A percentile compares a stretch with the other conserved stretches of the same genome.
These are phyloP conservation scores for Odontothrips loti DNA, from an alignment of 2,888 invertebrate genomes.

Conservation along the genomic window DNA sequence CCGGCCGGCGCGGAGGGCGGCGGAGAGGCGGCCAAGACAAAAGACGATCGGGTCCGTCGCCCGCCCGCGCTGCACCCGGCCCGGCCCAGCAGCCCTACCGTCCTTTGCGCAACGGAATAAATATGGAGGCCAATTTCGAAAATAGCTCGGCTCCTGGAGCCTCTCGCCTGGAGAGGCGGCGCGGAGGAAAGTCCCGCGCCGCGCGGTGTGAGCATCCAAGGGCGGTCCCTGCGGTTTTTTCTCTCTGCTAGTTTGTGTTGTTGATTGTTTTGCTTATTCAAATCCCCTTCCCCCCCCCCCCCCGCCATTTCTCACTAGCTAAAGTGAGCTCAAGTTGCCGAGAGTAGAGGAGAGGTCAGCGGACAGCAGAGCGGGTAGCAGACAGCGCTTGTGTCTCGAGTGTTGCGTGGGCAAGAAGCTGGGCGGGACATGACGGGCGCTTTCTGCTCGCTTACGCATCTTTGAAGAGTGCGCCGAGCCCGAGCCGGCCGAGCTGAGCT, in stretches of 20 bases:
- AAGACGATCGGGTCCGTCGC: neutral
- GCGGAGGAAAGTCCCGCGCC: neutral
- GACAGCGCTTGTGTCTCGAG: too few species aligned
- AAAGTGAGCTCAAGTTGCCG: too few species aligned
- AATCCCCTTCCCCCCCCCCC: neutral
- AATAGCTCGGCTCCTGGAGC: neutral
- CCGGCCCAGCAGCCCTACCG: neutral
- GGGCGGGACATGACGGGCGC: too few species aligned
- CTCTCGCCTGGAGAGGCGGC: neutral
- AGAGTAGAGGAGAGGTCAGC: too few species aligned
- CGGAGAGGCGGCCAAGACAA: neutral
- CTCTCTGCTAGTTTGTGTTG: neutral
- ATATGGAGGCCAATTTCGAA: slow-evolving; percentile 6
- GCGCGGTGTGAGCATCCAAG: neutral
- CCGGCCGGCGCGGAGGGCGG: neutral
- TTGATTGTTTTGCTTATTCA: neutral
- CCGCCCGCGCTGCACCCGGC: neutral
- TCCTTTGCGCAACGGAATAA: neutral
- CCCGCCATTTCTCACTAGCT: neutral
- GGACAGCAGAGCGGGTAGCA: too few species aligned
- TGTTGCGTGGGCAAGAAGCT: too few species aligned
- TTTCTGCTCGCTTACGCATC: too few species aligned
- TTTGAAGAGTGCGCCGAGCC: too few species aligned
- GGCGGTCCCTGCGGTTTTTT: neutral
- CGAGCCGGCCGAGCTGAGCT: too few species aligned